Evolutionary conservation across 2,888 invertebrate genomes (phyloP).

Genomic region (Pharmacophagus antenor): DNA sequence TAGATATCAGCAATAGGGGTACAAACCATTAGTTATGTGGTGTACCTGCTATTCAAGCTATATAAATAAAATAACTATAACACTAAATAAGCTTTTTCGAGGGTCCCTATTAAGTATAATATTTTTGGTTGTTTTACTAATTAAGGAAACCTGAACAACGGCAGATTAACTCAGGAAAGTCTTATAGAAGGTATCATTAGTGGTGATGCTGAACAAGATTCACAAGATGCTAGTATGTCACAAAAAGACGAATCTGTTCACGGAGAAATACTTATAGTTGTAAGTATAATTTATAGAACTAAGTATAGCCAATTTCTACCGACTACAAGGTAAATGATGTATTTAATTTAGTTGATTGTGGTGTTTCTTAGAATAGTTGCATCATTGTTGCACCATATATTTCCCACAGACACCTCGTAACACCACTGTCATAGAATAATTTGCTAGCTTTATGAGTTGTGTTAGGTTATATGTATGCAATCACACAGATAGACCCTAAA

Average conservation of each 20-base stretch:
- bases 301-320: conserved; percentile 50
- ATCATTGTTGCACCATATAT: conserved; percentile 71
- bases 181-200: conserved; percentile 74
- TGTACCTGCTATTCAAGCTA: conserved; percentile 64
- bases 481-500: conserved; percentile 37
- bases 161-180: conserved; percentile 72
- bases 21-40: conserved; percentile 70
- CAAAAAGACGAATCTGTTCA: conserved; percentile 62
- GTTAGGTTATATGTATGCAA: conserved; percentile 45
- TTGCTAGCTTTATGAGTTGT: conserved; percentile 74
- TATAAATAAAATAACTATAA: conserved; percentile 55
- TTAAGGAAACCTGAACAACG: conserved; percentile 74
- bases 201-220: conserved; percentile 72
- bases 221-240: conserved; percentile 73
- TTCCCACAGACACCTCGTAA: conserved; percentile 63
- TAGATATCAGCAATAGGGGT: conserved; percentile 71
- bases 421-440: conserved; percentile 70
- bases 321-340: conserved; percentile 63
- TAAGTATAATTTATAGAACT: conserved; percentile 66
- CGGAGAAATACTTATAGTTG: conserved; percentile 66
- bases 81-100: conserved; percentile 55
- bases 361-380: conserved; percentile 71
- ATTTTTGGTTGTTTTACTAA: conserved; percentile 79
- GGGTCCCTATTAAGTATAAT: conserved; percentile 78
- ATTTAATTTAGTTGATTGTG: conserved; percentile 68